Evolutionary conservation across 37 sponge, comb jelly and placozoan species (phyloP).

Genomic region (Beroe ovata): DNA sequence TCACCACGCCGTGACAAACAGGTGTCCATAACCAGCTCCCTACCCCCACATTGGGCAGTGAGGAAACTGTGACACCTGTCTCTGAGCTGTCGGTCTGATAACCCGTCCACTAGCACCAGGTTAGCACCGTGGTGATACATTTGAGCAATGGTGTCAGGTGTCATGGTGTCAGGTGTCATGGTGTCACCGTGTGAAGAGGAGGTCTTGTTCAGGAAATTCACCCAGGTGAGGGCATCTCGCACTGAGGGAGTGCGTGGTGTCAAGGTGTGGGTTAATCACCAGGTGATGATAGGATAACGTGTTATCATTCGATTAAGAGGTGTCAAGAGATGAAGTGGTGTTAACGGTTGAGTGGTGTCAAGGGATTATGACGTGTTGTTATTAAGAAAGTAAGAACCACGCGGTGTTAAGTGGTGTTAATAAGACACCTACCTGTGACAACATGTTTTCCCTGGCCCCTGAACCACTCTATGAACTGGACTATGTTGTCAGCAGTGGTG

Average conservation of each 20-base stretch:
- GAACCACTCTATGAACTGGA: slow-evolving; percentile 46
- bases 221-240: slow-evolving; percentile 88
- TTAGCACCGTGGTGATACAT: slow-evolving; percentile 91
- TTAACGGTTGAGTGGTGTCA: too few species aligned
- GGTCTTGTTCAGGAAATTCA: slow-evolving; percentile 79
- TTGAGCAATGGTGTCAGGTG: too few species aligned
- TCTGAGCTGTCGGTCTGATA: slow-evolving; percentile 50
- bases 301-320: too few species aligned
- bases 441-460: neutral
- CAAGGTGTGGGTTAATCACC: too few species aligned
- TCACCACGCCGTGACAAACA: neutral
- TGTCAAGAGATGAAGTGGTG: too few species aligned
- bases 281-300: too few species aligned
- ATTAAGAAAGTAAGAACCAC: too few species aligned
- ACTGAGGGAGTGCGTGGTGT: slow-evolving; percentile 27
- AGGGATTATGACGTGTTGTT: too few species aligned
- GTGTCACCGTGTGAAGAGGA: too few species aligned
- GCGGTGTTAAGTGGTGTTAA: neutral
- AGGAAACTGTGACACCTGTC: slow-evolving; percentile 18
- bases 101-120: slow-evolving; percentile 84
- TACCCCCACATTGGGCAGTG: neutral
- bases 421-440: neutral
- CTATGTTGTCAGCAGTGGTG: neutral
- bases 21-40: neutral
- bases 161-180: too few species aligned